Conservation (phyloP, 2,888 invertebrate species). For the Acleris sparsana region DNA sequence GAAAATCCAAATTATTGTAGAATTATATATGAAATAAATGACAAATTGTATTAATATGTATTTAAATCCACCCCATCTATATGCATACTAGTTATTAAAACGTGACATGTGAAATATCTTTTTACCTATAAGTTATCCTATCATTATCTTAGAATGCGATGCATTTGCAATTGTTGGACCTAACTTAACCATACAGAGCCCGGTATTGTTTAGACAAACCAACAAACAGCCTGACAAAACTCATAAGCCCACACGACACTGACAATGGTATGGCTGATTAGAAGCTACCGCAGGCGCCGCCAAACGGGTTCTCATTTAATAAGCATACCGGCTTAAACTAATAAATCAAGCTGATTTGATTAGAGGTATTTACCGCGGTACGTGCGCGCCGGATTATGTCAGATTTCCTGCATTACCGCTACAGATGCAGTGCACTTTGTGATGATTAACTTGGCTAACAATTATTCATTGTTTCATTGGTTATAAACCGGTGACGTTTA, state of each 20-base stretch:
- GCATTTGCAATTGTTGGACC: no score
- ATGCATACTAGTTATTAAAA: no score
- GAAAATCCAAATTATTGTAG: no score
- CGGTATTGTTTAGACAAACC: no score
- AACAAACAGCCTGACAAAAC: background rate
- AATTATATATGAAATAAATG: no score
- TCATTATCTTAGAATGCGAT: no score
- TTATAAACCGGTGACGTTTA: background rate
- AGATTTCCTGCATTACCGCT: constrained; percentile 49
- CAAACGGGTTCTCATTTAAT: constrained; percentile 70
- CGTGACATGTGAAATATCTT: no score
- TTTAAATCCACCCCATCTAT: no score
- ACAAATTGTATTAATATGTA: no score
- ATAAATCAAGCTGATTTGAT: constrained; percentile 77
- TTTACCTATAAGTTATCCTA: no score
- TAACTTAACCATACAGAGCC: no score
- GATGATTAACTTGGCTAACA: constrained; percentile 43
- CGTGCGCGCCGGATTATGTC: constrained; percentile 54
- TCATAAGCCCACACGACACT: background rate
- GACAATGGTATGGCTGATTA: constrained; percentile 40
- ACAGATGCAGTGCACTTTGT: constrained; percentile 41
- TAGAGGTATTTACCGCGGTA: constrained; percentile 61
- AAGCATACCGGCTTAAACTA: constrained; percentile 68
- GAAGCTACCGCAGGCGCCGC: constrained; percentile 40
- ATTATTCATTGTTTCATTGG: constrained; percentile 20